These are phyloP conservation scores for Acanthosepion lycidas DNA, from an alignment of 2,888 invertebrate species.

Conservation along the genomic window DNA sequence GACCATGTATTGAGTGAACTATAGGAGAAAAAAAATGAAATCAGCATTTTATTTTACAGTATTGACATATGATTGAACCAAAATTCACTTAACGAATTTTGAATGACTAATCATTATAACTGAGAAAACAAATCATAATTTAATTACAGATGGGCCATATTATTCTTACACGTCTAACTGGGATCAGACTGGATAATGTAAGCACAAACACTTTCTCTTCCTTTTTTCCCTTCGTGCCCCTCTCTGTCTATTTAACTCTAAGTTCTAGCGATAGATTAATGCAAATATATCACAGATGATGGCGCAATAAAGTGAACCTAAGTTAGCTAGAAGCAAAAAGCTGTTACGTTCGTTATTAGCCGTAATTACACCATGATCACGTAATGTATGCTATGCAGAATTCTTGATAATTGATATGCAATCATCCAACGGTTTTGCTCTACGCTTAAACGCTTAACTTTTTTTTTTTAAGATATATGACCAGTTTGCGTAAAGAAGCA, in stretches of 20 bases:
- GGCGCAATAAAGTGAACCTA: background rate
- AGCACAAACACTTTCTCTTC: too few relatives aligned
- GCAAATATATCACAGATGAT: background rate
- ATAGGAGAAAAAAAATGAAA: too few relatives aligned
- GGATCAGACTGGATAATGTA: too few relatives aligned
- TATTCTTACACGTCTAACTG: too few relatives aligned
- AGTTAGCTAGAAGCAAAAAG: background rate
- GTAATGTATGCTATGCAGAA: background rate
- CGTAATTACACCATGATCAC: conserved; percentile 4
- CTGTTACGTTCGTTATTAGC: background rate
- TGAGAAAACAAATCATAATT: too few relatives aligned
- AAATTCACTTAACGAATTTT: too few relatives aligned
- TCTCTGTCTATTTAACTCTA: background rate
- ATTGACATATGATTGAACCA: too few relatives aligned
- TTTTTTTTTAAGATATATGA: background rate
- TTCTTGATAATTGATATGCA: background rate
- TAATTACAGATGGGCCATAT: too few relatives aligned
- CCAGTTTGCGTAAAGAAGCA: background rate
- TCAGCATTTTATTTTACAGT: too few relatives aligned
- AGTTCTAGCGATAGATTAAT: background rate
- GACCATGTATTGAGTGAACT: too few relatives aligned
- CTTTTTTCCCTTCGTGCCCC: background rate
- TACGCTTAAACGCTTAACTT: background rate
- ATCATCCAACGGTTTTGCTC: background rate
- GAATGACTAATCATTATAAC: too few relatives aligned